Percentiles rank a stretch among this genome's conserved stretches.
Conservation (phyloP, 2,888 invertebrate genomes). For the Pseudococcus longispinus region DNA sequence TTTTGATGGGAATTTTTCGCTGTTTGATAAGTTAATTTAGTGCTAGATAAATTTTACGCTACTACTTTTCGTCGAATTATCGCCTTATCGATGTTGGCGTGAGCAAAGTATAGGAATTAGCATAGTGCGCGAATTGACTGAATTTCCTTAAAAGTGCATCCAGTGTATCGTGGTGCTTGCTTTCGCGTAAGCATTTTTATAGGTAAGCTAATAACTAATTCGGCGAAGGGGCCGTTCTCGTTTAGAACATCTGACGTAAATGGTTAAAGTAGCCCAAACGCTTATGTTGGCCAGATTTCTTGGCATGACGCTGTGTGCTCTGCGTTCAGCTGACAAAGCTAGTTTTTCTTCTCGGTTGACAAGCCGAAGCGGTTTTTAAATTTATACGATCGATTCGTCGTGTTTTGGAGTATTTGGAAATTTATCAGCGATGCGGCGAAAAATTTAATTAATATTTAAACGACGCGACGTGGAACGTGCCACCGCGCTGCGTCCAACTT, state of each 20-base stretch:
- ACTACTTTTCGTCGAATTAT: conserved; percentile 22
- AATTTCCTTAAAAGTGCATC: not conserved
- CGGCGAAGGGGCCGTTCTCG: not conserved
- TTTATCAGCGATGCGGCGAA: not conserved
- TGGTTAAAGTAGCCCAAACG: not conserved
- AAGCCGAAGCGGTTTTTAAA: conserved; percentile 1
- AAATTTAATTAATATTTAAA: conserved; percentile 21
- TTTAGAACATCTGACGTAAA: not conserved
- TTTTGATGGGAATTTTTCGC: not conserved
- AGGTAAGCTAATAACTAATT: not conserved
- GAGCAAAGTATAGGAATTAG: not conserved
- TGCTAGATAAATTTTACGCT: not conserved
- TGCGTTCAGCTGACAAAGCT: not conserved
- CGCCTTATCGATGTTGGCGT: not conserved
- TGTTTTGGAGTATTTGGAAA: conserved; percentile 1
- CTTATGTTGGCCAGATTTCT: not conserved
- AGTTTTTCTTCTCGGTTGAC: not conserved
- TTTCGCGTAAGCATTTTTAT: not conserved
- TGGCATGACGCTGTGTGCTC: not conserved
- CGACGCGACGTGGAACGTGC: conserved; percentile 16
- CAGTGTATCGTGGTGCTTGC: not conserved
- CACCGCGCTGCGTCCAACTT: not conserved
- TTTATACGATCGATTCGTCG: conserved; percentile 7
- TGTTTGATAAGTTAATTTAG: not conserved
- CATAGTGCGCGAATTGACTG: not conserved